Evolutionary conservation across 2,113 vertebrate species (phyloP), one percentile per base, ranked within the genome.

Genomic region (Laticauda colubrina): DNA sequence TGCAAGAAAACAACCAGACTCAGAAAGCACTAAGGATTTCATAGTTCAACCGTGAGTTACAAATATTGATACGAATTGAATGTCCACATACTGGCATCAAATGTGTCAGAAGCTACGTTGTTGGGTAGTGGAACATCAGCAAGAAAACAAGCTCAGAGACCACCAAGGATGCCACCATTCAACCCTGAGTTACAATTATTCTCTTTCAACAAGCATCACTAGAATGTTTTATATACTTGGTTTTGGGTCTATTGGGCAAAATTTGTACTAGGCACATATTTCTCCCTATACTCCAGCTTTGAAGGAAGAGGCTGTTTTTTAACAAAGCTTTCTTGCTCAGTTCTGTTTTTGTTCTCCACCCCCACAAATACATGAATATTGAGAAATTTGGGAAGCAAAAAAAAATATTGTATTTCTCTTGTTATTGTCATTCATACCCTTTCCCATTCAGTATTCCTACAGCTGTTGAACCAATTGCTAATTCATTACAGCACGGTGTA

Each of bases 401-500:
- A 88, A 91, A 91, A 61, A 23, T 0, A 21, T 85, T 93, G 54
- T 90, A 64, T 91, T 94, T 34, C 93, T 59, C 91, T 92, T 94
- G 96, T 97, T 94, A 87, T 94, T 95, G 90, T 91, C 94, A 93
- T 92, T 96, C 95, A 95, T 95, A 94, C 91, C 91, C 92, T 85
- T 56, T 89, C 94, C 88, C 89, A 93, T 92, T 93, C 95, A 95
- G 93, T 96, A 93, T 94, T 94, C 94, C 95, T 93, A 97, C 96
- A 97, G 96, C 95, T 96, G 94, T 94, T 97, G 94, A 97, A 96
- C 96, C 97, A 98, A 97, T 93, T 1, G 0, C 94, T 95, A 96
- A 97, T 97, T 97, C 96, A 95, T 97, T 97, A 96, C 96, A 97
- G 94, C 93, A 94, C 96, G 89, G 0, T 95, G 96, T 96, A 97